Percentiles rank a stretch among this genome's conserved stretches.
Conservation (phyloP, 1,140 invertebrate genomes). For the Ceratitis capitata region DNA sequence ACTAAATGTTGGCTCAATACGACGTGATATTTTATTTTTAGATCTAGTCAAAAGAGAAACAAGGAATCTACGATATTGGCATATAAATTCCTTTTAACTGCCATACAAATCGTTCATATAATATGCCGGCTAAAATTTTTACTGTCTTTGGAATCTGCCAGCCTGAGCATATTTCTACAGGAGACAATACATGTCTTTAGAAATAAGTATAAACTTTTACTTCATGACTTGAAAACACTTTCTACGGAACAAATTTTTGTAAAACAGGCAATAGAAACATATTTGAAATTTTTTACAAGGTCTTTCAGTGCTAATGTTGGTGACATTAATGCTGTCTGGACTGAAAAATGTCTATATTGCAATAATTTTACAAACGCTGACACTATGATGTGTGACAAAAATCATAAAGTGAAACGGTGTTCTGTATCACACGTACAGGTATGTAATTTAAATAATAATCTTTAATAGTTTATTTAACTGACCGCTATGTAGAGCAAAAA, state of each 20-base stretch:
- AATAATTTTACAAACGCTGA: neutral
- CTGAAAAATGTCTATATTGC: neutral
- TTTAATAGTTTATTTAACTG: too few relatives aligned
- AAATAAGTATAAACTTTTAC: neutral
- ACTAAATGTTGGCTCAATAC: neutral
- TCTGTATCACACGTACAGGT: neutral
- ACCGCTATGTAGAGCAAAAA: too few relatives aligned
- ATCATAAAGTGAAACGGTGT: neutral
- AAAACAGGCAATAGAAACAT: neutral
- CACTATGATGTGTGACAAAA: neutral
- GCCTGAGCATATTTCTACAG: neutral
- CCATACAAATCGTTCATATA: neutral
- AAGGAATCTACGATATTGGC: neutral
- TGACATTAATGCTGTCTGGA: neutral
- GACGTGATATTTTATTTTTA: neutral
- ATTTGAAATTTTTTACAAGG: neutral
- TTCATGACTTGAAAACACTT: neutral
- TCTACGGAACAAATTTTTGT: neutral
- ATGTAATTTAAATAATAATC: neutral
- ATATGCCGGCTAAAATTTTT: conserved; percentile 11
- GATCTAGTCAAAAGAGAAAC: neutral
- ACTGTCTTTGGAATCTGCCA: neutral
- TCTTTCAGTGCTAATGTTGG: neutral
- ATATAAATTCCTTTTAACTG: neutral
- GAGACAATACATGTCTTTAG: neutral